These are phyloP conservation scores for Rhaphigaster nebulosa DNA, from an alignment of 2,888 invertebrate genomes.

Conservation along the genomic window DNA sequence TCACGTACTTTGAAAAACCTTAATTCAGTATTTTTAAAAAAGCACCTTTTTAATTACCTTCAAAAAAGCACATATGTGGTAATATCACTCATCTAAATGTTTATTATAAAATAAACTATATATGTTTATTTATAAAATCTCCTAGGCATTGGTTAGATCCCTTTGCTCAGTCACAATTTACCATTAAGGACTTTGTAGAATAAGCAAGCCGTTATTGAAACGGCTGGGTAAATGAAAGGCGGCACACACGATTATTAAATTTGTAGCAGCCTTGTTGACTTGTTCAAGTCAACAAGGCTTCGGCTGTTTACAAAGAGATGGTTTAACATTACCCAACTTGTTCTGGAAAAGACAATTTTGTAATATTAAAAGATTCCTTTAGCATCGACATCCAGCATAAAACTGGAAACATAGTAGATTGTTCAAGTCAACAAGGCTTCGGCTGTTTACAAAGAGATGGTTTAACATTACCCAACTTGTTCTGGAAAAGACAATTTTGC, in stretches of 20 bases:
- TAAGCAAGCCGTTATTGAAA: constrained; percentile 20
- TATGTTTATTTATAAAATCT: too few species aligned
- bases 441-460: neutral
- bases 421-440: neutral
- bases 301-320: neutral
- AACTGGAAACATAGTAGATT: too few species aligned
- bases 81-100: too few species aligned
- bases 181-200: neutral
- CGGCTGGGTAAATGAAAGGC: constrained; percentile 3
- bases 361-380: neutral
- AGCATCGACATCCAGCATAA: neutral
- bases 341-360: neutral
- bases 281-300: neutral
- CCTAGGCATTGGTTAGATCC: too few species aligned
- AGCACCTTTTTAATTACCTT: too few species aligned
- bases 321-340: neutral
- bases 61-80: too few species aligned
- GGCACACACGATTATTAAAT: constrained; percentile 6
- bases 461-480: neutral
- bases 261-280: constrained; percentile 12
- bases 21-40: too few species aligned
- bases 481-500: too few species aligned
- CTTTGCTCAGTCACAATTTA: neutral
- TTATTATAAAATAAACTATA: too few species aligned
- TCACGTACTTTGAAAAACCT: too few species aligned